These are phyloP conservation scores for Asobara japonica DNA, from an alignment of 1,140 invertebrate genomes.

Conservation along the genomic window DNA sequence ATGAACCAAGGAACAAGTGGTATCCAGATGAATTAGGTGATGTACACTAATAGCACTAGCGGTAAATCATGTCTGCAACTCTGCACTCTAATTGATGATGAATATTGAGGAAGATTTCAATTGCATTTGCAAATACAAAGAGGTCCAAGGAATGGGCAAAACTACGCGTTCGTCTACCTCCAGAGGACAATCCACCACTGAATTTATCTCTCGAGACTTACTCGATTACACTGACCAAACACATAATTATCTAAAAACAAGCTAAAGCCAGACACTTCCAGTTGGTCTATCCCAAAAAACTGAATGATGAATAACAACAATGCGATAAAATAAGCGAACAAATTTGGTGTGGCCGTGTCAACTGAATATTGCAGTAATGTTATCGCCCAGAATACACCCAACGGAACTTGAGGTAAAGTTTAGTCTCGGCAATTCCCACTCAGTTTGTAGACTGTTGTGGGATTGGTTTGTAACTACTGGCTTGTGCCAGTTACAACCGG, in stretches of 20 bases:
- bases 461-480: constrained; percentile 40
- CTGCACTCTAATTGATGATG: no score
- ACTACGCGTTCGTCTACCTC: neutral
- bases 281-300: neutral
- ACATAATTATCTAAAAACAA: neutral
- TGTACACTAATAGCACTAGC: no score
- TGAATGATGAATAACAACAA: neutral
- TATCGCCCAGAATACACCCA: neutral
- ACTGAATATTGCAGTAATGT: neutral
- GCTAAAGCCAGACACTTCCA: neutral
- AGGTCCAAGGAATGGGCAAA: neutral
- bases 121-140: no score
- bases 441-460: constrained; percentile 30
- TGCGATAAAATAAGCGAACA: neutral
- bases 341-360: neutral
- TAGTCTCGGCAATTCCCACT: neutral
- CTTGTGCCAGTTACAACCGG: constrained; percentile 56
- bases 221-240: neutral
- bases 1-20: no score
- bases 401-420: neutral
- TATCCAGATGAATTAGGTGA: no score
- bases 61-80: constrained; percentile 53
- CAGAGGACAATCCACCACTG: neutral
- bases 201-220: constrained; percentile 15
- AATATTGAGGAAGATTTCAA: no score